Evolutionary conservation across 2,797 vertebrate genomes (phyloP).

Genomic region (Typhlichthys eigenmanni): DNA sequence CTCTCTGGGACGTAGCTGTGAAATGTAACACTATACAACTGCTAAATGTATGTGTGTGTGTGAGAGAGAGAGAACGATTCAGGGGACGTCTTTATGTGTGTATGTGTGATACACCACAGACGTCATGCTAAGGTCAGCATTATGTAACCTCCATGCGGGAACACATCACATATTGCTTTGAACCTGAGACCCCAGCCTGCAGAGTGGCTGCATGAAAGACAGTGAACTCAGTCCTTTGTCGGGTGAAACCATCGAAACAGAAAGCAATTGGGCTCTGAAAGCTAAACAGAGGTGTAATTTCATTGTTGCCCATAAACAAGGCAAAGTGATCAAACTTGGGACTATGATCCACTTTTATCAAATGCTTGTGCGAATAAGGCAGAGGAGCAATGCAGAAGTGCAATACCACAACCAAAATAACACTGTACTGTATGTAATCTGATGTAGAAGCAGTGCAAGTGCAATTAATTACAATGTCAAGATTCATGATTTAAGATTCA

Average conservation of each 20-base stretch:
- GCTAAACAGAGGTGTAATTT: too few species aligned
- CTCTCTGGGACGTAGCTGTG: constrained; percentile 5
- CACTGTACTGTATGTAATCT: too few species aligned
- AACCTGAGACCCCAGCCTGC: constrained; percentile 18
- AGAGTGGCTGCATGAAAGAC: constrained; percentile 22
- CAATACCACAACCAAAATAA: too few species aligned
- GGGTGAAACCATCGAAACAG: not conserved
- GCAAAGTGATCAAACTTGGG: not conserved
- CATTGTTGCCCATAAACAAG: not conserved
- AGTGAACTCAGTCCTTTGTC: constrained; percentile 11
- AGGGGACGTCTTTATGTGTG: not conserved
- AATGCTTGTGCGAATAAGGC: too few species aligned
- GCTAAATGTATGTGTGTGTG: constrained; percentile 13
- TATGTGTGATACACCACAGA: not conserved
- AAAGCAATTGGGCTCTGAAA: constrained; percentile 8
- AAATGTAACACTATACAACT: constrained; percentile 25
- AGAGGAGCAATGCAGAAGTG: too few species aligned
- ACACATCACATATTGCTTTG: constrained; percentile 6
- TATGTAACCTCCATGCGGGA: constrained; percentile 18
- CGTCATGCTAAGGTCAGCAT: constrained; percentile 13
- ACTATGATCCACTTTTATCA: too few species aligned
- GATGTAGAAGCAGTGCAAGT: too few species aligned
- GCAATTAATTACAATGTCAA: too few species aligned
- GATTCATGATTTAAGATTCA: too few species aligned
- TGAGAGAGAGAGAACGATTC: not conserved